phyloP scores from a whole-genome alignment of 2,888 invertebrate species.

The Temnothorax ravouxi region DNA sequence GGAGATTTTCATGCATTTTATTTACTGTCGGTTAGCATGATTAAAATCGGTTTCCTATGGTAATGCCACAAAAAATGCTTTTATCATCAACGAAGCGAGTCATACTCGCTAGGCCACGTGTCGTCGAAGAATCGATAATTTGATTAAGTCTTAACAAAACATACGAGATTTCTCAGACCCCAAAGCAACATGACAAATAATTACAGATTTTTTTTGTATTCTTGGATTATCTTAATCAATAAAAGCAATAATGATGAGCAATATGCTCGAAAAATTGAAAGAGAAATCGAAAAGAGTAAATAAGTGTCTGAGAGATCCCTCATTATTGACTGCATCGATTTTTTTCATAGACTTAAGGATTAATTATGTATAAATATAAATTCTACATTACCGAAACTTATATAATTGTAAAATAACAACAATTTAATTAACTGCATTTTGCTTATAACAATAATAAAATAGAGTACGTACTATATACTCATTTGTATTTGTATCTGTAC shows the following conservation, averaged over 20 bases:
- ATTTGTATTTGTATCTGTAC: no score
- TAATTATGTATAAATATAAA: neutral
- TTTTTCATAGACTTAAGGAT: neutral
- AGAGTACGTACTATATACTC: neutral
- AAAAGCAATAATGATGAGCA: neutral
- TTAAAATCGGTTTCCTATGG: constrained; percentile 27
- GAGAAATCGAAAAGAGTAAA: neutral
- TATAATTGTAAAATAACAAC: neutral
- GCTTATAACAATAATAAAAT: neutral
- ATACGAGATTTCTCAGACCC: neutral
- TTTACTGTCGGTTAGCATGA: constrained; percentile 20
- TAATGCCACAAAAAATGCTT: constrained; percentile 27
- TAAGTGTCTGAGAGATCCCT: neutral
- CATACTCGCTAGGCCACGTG: neutral
- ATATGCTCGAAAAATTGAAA: neutral
- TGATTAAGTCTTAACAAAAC: neutral
- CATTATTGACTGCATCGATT: neutral
- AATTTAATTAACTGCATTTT: neutral
- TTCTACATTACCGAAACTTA: neutral
- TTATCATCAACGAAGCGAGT: constrained; percentile 21
- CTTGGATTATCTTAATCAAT: neutral
- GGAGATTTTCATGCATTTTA: constrained; percentile 29
- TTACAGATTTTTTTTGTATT: neutral
- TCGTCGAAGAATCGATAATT: constrained; percentile 16
- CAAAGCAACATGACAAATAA: neutral